Conservation (phyloP, 2,888 invertebrate genomes). For the Sminthurinus aureus region DNA sequence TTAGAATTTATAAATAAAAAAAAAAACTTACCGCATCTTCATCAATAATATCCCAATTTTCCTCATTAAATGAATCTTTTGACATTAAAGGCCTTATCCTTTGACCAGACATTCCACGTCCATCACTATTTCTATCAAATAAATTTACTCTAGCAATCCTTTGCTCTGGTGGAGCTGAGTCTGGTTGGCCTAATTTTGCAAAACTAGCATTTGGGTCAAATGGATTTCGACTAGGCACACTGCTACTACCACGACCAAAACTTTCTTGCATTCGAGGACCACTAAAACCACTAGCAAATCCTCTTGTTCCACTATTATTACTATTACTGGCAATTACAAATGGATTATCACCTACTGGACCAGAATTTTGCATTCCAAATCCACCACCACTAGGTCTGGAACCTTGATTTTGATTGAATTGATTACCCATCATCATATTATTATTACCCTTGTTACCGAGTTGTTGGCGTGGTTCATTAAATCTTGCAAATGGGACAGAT, state of each 20-base stretch:
- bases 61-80: background rate
- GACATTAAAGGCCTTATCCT: background rate
- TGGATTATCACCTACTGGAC: background rate
- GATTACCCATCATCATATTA: background rate
- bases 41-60: background rate
- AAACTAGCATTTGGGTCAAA: constrained; percentile 10
- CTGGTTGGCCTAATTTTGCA: background rate
- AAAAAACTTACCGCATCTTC: constrained; percentile 4
- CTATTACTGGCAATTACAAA: background rate
- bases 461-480: background rate
- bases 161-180: background rate
- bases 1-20: background rate
- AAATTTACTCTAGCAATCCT: constrained; percentile 21
- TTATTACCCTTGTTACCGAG: background rate
- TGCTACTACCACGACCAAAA: background rate
- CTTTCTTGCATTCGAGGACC: background rate
- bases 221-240: background rate
- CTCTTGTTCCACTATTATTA: background rate
- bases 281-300: background rate
- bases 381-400: background rate
- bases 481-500: constrained; percentile 27
- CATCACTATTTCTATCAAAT: background rate
- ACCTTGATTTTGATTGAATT: background rate
- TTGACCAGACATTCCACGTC: background rate
- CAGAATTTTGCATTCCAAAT: background rate